These are phyloP conservation scores for Damaliscus lunatus DNA, from an alignment of 2,113 vertebrate species.

Conservation along the genomic window DNA sequence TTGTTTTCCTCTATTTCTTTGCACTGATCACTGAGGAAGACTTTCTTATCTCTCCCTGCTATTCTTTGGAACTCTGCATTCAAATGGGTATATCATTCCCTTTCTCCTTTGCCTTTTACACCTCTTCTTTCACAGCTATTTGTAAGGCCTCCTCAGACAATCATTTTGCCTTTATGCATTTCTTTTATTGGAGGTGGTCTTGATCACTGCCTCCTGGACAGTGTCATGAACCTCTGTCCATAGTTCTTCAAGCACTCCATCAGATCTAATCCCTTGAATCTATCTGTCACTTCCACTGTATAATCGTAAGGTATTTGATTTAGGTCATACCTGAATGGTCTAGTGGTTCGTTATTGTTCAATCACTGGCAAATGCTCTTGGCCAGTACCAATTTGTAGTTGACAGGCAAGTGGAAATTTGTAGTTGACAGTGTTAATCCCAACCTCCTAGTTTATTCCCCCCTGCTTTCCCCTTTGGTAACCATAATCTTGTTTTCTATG, in stretches of 20 bases:
- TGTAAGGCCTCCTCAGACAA: neutral
- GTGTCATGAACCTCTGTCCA: neutral
- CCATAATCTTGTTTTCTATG: neutral
- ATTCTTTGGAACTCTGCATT: neutral
- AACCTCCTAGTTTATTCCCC: neutral
- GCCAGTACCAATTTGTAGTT: neutral
- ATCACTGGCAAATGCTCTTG: neutral
- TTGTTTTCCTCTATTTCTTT: neutral
- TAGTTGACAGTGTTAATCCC: neutral
- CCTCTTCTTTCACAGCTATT: neutral
- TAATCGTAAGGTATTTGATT: neutral
- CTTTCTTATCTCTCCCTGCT: neutral
- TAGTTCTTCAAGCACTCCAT: neutral
- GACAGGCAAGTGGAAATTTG: neutral
- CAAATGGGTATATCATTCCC: neutral
- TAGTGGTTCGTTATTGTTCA: neutral
- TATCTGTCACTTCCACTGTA: neutral
- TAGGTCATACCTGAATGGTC: neutral
- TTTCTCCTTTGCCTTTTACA: neutral
- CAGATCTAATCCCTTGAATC: neutral
- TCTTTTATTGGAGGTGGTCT: neutral
- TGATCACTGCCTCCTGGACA: neutral
- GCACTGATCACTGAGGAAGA: fast-evolving
- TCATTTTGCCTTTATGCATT: neutral
- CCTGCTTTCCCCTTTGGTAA: neutral